phyloP scores from a whole-genome alignment of 2,888 invertebrate species.

The Idaea aversata region DNA sequence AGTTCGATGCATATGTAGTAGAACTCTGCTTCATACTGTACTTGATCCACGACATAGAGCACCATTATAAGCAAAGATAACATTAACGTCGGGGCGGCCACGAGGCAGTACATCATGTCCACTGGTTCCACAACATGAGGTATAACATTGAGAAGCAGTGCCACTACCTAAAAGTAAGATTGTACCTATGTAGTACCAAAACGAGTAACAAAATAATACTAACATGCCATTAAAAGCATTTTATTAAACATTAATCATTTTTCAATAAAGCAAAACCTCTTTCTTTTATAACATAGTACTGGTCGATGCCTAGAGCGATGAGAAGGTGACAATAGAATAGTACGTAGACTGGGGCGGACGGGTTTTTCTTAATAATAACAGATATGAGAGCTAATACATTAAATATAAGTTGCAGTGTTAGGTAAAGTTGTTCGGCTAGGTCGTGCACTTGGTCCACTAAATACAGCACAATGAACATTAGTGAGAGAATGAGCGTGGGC shows the following conservation, averaged over 20 bases:
- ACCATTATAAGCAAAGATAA: conserved; percentile 60
- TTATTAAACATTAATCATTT: conserved; percentile 39
- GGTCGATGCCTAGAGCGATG: conserved; percentile 57
- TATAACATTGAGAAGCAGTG: conserved; percentile 67
- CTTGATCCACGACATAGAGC: conserved; percentile 70
- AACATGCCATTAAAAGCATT: conserved; percentile 37
- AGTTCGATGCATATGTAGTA: conserved; percentile 58
- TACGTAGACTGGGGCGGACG: conserved; percentile 49
- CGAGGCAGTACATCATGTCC: conserved; percentile 58
- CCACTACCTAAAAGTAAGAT: conserved; percentile 74
- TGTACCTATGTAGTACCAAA: conserved; percentile 35
- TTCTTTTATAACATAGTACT: conserved; percentile 57
- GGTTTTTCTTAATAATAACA: conserved; percentile 30
- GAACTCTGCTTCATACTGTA: conserved; percentile 63
- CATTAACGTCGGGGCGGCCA: conserved; percentile 68
- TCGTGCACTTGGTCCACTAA: conserved; percentile 72
- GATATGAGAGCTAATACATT: conserved; percentile 42
- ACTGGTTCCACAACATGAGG: conserved; percentile 65
- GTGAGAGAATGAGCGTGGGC: conserved; percentile 62
- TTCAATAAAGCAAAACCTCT: conserved; percentile 47
- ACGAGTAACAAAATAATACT: conserved; percentile 49
- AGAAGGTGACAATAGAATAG: conserved; percentile 62
- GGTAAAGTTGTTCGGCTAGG: conserved; percentile 65
- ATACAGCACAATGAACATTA: conserved; percentile 67
- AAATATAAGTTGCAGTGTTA: conserved; percentile 48